Evolutionary conservation across 2,888 invertebrate species (phyloP), one percentile per base, ranked within the genome.

Genomic region (Cantharis nigra): DNA sequence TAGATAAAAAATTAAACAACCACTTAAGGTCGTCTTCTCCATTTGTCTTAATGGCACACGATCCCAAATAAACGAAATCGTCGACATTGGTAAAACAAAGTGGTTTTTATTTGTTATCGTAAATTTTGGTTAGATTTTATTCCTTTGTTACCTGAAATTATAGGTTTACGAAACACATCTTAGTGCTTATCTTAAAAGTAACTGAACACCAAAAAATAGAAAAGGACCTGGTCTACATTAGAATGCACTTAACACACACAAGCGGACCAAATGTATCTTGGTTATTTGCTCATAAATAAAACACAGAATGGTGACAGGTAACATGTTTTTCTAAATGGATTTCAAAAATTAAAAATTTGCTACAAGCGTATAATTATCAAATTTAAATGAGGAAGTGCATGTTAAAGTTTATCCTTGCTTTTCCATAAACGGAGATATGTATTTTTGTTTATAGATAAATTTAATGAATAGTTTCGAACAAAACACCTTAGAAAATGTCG

Each of bases 191-290:
- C 82, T 83, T 49, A 49, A 49, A 49, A 49, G 49, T n/a, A 49
- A 49, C 49, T n/a, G n/a, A 49, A 49, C 49, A 49, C 49, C 49
- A 49, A 49, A 49, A 49, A 49, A 49, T 83, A 80, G 82, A 81
- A 83, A 83, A 85, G 82, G 84, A 83, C 83, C 82, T 82, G 83
- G 82, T 79, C 82, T 81, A 86, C 86, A 86, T 86, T 86, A 85
- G 86, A 86, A 86, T 84, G 86, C 86, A 86, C 86, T 86, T 86
- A 86, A 84, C 84, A 69, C 82, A 82, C 83, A 83, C 85, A 84
- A 83, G 84, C 3, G 49, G n/a, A 49, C 49, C n/a, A n/a, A 49
- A 49, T 49, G 49, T 49, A 49, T 49, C 49, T 49, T n/a, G 13
- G 49, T 49, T 33, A 83, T 82, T 81, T 49, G 80, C 81, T 82